These are phyloP conservation scores for Nothocercus julius DNA, from an alignment of 2,113 vertebrate genomes.

Conservation along the genomic window DNA sequence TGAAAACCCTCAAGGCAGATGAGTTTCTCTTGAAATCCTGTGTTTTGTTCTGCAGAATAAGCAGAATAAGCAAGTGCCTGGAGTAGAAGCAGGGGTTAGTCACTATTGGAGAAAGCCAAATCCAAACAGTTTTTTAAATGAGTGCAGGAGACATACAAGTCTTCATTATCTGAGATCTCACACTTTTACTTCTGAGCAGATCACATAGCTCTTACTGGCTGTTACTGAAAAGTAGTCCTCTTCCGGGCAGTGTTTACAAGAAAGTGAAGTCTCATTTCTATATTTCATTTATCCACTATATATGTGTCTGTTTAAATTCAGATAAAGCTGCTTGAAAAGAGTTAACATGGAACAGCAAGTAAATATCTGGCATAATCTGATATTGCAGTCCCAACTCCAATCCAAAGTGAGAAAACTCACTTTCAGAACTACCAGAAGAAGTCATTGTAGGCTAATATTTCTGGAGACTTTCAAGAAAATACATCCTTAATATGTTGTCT, in stretches of 20 bases:
- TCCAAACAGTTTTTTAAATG: conserved; percentile 48
- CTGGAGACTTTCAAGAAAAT: not conserved
- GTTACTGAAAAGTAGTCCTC: not conserved
- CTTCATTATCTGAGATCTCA: conserved; percentile 41
- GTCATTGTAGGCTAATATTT: not conserved
- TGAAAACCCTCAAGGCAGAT: conserved; percentile 47
- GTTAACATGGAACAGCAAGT: not conserved
- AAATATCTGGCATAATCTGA: not conserved
- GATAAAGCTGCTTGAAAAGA: not conserved
- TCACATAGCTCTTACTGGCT: not conserved
- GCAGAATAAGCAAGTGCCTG: conserved; percentile 25
- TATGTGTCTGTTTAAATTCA: conserved; percentile 32
- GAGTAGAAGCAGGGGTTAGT: conserved; percentile 35
- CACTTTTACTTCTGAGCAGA: not conserved
- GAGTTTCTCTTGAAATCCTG: conserved; percentile 14
- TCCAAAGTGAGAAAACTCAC: not conserved
- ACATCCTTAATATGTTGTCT: not conserved
- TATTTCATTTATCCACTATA: not conserved
- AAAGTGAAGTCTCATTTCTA: not conserved
- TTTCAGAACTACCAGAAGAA: not conserved
- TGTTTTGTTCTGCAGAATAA: conserved; percentile 57
- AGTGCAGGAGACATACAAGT: conserved; percentile 18
- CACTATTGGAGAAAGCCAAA: conserved; percentile 18
- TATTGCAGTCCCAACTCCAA: not conserved
- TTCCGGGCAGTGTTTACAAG: not conserved